Base-by-base conservation (phyloP, 2,888 invertebrate genomes). In the Diabrotica balteata region DNA sequence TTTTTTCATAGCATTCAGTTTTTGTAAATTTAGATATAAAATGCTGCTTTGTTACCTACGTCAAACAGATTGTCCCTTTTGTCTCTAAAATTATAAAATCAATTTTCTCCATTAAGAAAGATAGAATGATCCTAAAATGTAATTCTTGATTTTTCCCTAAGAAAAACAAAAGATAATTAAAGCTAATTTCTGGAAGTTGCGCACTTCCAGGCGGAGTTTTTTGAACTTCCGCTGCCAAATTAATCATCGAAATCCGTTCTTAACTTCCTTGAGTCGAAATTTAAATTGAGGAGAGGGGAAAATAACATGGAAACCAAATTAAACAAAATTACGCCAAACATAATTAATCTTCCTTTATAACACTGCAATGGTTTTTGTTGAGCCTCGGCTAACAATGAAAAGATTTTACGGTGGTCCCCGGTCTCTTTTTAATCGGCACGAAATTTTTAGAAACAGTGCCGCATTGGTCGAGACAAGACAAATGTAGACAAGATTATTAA, bases 331-430 rank as follows among this genome's bases (percentile, higher is more conserved):
- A 63, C 50, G 55, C 63, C 63, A 57, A 63, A 50, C 57, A 51
- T 54, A 68, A 68, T 68, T 58, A 68, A 68, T 68, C 68, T 68
- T 68, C 68, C 65, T 68, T 68, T 68, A 68, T 68, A 44, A 57
- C 59, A 44, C 52, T 62, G 58, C 62, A 65, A 53, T 54, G 58
- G 65, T 65, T 68, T 68, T 68, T 66, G 64, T 44, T 64, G 44
- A 63, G 68, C 65, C 22, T 49, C 47, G 8, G 22, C 46, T 45
- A 47, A 64, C 59, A 66, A 66, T 68, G 59, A 54, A 68, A 58
- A 66, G 45, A 63, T 58, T 58, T 63, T 22, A 51, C 51, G 57
- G 45, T 32, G 32, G 32, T 32, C 32, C 5, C 32, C 4, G 32
- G 32, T 32, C 57, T 52, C 47, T 47, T 47, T 47, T 47, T 47